phyloP scores from a whole-genome alignment of 2,113 vertebrate species.

The Nothobranchius furzeri region DNA sequence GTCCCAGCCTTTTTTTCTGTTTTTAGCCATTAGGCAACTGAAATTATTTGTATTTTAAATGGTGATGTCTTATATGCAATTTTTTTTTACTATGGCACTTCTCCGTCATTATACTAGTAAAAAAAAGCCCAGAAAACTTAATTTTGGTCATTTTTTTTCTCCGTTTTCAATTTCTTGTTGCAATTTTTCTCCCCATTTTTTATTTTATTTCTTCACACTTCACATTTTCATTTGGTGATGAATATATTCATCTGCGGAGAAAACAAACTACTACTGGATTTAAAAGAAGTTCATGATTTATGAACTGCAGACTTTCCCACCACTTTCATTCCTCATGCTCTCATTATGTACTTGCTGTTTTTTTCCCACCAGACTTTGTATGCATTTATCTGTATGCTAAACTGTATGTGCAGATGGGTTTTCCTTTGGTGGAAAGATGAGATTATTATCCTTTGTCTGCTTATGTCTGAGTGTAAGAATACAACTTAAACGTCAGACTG shows the following conservation, averaged over 20 bases:
- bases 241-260: constrained; percentile 53
- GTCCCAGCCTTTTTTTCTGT: constrained; percentile 4
- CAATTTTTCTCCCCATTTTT: not conserved
- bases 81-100: constrained; percentile 3
- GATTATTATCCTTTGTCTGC: not conserved
- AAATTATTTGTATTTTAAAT: not conserved
- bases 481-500: too few relatives aligned
- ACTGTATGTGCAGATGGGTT: constrained; percentile 1
- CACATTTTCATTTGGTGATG: constrained; percentile 29
- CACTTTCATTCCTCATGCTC: constrained; percentile 22
- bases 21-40: not conserved
- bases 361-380: not conserved
- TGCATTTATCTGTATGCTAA: constrained; percentile 1
- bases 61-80: constrained; percentile 11
- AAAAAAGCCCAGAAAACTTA: too few relatives aligned
- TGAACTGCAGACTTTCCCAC: constrained; percentile 33
- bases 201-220: not conserved
- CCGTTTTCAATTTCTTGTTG: not conserved
- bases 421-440: not conserved
- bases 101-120: not conserved
- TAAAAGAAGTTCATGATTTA: constrained; percentile 44
- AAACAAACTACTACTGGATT: constrained; percentile 27
- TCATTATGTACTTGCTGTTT: constrained; percentile 6
- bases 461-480: not conserved
- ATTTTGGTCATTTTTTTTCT: not conserved